These are phyloP conservation scores for Macquaria ambigua DNA, from an alignment of 2,113 vertebrate genomes.

Conservation along the genomic window DNA sequence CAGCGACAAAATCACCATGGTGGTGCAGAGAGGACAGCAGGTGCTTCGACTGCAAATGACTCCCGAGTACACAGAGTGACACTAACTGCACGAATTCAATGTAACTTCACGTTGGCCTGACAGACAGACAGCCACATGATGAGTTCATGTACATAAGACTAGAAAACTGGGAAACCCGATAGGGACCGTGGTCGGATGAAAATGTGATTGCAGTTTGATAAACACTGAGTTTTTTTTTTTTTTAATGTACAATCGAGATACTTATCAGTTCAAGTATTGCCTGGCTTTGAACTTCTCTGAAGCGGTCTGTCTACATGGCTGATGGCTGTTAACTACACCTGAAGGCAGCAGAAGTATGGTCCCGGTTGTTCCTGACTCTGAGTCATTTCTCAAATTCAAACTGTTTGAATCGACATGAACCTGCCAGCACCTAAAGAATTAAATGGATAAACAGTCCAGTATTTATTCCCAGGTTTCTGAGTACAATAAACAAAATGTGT, in stretches of 20 bases:
- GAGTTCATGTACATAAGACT: background rate
- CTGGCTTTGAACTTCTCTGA: background rate
- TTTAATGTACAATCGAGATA: too few species aligned
- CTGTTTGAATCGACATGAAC: background rate
- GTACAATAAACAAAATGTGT: constrained; percentile 7
- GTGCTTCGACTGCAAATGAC: constrained; percentile 87
- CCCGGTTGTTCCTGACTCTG: too few species aligned
- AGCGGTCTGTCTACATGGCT: background rate
- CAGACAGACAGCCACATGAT: background rate
- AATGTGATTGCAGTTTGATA: background rate
- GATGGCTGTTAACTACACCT: background rate
- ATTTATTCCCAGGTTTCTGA: background rate
- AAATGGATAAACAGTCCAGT: background rate
- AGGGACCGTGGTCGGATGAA: background rate
- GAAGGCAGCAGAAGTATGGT: too few species aligned
- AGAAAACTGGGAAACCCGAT: constrained; percentile 12
- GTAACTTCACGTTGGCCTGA: background rate
- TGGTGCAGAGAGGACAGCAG: constrained; percentile 85
- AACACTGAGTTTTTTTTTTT: background rate
- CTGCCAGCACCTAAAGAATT: background rate
- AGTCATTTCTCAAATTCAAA: background rate
- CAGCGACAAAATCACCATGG: constrained; percentile 87
- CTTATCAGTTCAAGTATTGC: background rate
- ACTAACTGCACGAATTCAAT: background rate
- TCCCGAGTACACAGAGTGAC: constrained; percentile 90